These are phyloP conservation scores for Oncorhynchus mykiss DNA, from an alignment of 2,113 vertebrate species.

Conservation along the genomic window DNA sequence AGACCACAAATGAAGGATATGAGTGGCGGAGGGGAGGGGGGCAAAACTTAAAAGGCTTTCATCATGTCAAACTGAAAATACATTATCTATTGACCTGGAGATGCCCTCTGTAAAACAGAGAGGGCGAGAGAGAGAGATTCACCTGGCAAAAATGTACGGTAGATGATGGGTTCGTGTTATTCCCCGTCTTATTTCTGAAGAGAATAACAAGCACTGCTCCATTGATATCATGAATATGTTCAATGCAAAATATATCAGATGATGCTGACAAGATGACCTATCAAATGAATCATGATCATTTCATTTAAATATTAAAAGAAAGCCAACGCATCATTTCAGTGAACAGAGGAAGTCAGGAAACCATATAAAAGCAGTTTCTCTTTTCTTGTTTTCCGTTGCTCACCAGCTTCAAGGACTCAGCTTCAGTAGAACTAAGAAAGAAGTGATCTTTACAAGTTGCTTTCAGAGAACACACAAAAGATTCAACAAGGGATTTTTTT, in stretches of 20 bases:
- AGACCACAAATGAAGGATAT: conserved; percentile 74
- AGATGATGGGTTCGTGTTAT: conserved; percentile 39
- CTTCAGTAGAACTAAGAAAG: conserved; percentile 19
- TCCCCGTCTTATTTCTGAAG: conserved; percentile 36
- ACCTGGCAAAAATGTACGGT: conserved; percentile 33
- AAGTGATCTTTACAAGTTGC: not conserved
- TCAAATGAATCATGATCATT: conserved; percentile 53
- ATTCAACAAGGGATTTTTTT: not conserved
- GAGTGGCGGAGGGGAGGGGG: conserved; percentile 67
- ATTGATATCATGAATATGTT: conserved; percentile 45
- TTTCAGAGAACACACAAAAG: not conserved
- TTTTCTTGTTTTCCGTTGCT: conserved; percentile 16
- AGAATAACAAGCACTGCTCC: conserved; percentile 61
- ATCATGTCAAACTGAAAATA: conserved; percentile 86
- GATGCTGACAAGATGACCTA: conserved; percentile 39
- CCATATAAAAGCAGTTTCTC: conserved; percentile 2
- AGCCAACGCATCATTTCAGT: conserved; percentile 4
- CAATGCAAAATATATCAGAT: conserved; percentile 25
- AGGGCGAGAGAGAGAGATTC: conserved; percentile 27
- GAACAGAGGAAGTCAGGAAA: conserved; percentile 35
- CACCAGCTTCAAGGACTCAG: conserved; percentile 7
- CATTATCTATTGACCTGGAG: conserved; percentile 89
- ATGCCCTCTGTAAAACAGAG: conserved; percentile 78
- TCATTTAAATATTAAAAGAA: conserved; percentile 26
- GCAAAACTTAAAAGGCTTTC: conserved; percentile 68